These are phyloP conservation scores for Lytechinus variegatus DNA, from an alignment of 35 echinoderm and acorn worm genomes.

Conservation along the genomic window DNA sequence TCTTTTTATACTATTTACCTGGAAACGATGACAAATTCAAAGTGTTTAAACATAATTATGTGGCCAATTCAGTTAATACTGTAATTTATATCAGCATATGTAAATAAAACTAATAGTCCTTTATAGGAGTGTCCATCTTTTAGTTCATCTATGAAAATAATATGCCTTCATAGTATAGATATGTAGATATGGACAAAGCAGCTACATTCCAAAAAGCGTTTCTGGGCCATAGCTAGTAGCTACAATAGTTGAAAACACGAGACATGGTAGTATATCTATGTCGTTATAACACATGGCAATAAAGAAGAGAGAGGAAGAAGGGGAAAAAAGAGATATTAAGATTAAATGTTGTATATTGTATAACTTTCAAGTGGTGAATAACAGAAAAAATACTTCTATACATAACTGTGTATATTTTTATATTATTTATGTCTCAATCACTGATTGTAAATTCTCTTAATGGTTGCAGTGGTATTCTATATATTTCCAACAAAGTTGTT, in stretches of 20 bases:
- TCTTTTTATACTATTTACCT: too few species aligned
- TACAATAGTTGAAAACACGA: neutral
- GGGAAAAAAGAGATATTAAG: neutral
- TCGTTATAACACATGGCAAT: neutral
- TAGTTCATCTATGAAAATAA: neutral
- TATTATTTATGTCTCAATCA: constrained; percentile 6
- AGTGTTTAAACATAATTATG: too few species aligned
- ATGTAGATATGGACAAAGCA: neutral
- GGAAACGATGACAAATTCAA: too few species aligned
- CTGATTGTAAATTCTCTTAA: neutral
- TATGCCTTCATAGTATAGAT: neutral
- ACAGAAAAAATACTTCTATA: neutral
- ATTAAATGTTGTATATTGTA: neutral
- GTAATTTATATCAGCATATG: too few species aligned
- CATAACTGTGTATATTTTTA: constrained; percentile 6
- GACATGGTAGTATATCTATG: neutral
- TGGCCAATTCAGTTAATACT: too few species aligned
- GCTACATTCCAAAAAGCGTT: neutral
- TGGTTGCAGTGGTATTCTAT: neutral
- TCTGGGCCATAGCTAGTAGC: neutral
- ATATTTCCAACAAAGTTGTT: neutral
- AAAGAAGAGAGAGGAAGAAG: neutral
- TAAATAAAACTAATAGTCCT: too few species aligned
- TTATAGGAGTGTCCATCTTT: neutral
- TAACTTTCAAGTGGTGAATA: neutral